Evolutionary conservation across 2,797 vertebrate species (phyloP).

Genomic region (Lacerta bilineata): DNA sequence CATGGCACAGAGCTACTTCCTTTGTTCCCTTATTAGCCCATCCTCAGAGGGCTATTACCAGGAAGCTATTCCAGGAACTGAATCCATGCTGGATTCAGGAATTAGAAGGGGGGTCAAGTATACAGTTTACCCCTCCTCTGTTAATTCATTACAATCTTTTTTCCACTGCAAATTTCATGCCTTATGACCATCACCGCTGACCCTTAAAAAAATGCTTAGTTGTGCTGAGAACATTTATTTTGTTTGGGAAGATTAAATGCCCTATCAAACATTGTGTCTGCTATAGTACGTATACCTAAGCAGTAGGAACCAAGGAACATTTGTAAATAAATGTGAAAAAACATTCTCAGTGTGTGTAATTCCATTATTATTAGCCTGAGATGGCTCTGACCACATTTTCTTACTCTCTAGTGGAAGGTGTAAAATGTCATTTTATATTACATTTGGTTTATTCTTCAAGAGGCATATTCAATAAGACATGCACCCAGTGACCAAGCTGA

Average conservation of each 20-base stretch:
- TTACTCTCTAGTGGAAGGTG: slow-evolving; percentile 15
- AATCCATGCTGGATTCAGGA: too few relatives aligned
- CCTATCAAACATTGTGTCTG: accelerated
- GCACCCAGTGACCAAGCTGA: slow-evolving; percentile 51
- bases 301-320: not conserved
- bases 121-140: too few relatives aligned
- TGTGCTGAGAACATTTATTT: slow-evolving; percentile 11
- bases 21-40: too few relatives aligned
- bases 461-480: slow-evolving; percentile 54
- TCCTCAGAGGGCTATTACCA: too few relatives aligned
- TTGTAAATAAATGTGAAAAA: slow-evolving; percentile 29
- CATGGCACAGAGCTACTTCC: too few relatives aligned
- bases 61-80: too few relatives aligned
- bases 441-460: slow-evolving; percentile 49
- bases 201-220: not conserved
- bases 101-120: too few relatives aligned
- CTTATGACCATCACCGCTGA: too few relatives aligned
- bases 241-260: not conserved
- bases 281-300: not conserved
- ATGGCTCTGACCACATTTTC: slow-evolving; percentile 24
- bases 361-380: slow-evolving; percentile 41
- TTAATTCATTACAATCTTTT: too few relatives aligned
- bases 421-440: slow-evolving; percentile 69
- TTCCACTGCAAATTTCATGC: not conserved
- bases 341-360: slow-evolving; percentile 42